Percentiles rank a stretch among this genome's conserved stretches.
Conservation (phyloP, 2,797 vertebrate species). For the Sarcoramphus papa region DNA sequence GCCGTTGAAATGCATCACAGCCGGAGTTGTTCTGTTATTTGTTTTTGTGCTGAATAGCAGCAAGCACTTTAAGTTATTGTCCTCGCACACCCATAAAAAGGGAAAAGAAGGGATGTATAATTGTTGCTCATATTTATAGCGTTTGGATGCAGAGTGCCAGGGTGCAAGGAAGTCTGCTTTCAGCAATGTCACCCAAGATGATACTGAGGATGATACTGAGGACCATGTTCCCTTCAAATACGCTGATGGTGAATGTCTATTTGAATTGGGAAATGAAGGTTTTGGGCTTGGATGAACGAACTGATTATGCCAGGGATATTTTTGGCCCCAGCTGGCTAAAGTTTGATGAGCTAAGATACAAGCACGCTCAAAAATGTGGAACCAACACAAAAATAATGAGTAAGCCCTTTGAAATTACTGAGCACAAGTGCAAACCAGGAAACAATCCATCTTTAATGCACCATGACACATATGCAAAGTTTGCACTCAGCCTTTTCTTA, state of each 20-base stretch:
- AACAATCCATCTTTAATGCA: neutral
- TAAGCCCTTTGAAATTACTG: constrained; percentile 25
- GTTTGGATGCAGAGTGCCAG: neutral
- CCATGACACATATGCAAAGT: neutral
- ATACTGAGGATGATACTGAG: neutral
- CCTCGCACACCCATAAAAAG: constrained; percentile 38
- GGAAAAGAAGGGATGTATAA: constrained; percentile 45
- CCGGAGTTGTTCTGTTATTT: constrained; percentile 59
- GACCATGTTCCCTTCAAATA: neutral
- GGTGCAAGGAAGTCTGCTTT: neutral
- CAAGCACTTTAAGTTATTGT: constrained; percentile 63
- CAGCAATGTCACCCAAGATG: neutral
- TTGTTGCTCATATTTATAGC: constrained; percentile 61
- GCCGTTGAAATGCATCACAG: constrained; percentile 61
- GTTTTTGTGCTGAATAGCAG: constrained; percentile 72
- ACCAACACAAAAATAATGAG: constrained; percentile 44
- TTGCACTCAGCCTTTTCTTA: neutral
- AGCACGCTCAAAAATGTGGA: neutral
- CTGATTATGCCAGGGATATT: constrained; percentile 41
- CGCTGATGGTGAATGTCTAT: neutral
- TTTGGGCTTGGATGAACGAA: constrained; percentile 16
- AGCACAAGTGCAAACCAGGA: constrained; percentile 13
- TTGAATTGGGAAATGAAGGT: constrained; percentile 24
- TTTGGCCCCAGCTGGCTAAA: constrained; percentile 34
- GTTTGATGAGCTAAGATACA: constrained; percentile 27